Evolutionary conservation across 2,888 invertebrate genomes (phyloP).

Genomic region (Rambutsinella grinnellia): DNA sequence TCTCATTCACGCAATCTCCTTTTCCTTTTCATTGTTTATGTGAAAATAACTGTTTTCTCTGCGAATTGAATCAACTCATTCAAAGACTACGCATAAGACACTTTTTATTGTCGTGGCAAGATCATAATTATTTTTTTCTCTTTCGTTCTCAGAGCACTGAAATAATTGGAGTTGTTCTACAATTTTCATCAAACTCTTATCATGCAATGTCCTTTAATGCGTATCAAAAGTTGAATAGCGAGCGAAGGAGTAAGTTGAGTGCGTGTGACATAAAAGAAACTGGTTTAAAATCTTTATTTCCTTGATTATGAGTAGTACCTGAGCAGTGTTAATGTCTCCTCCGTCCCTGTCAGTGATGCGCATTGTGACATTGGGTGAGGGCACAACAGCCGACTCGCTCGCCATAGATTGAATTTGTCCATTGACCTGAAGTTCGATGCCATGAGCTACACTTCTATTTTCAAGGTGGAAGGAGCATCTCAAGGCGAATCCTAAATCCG

Average conservation of each 20-base stretch:
- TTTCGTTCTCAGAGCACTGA: too few relatives aligned
- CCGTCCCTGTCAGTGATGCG: constrained; percentile 70
- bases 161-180: too few relatives aligned
- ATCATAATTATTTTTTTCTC: neutral
- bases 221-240: neutral
- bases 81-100: too few relatives aligned
- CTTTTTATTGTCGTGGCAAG: too few relatives aligned
- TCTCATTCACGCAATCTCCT: neutral
- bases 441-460: constrained; percentile 70
- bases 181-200: too few relatives aligned
- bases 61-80: neutral
- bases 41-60: constrained; percentile 13
- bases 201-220: too few relatives aligned
- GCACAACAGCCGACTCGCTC: constrained; percentile 70
- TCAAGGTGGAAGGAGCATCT: constrained; percentile 71
- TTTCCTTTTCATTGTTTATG: constrained; percentile 10
- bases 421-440: constrained; percentile 68
- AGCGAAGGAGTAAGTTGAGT: neutral
- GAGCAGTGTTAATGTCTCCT: constrained; percentile 70
- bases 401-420: constrained; percentile 67
- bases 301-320: constrained; percentile 61
- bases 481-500: constrained; percentile 71
- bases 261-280: constrained; percentile 18
- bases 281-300: constrained; percentile 26
- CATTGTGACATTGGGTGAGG: constrained; percentile 71